Base-by-base conservation (phyloP, 2,113 vertebrate species). In the Saimiri boliviensis region DNA sequence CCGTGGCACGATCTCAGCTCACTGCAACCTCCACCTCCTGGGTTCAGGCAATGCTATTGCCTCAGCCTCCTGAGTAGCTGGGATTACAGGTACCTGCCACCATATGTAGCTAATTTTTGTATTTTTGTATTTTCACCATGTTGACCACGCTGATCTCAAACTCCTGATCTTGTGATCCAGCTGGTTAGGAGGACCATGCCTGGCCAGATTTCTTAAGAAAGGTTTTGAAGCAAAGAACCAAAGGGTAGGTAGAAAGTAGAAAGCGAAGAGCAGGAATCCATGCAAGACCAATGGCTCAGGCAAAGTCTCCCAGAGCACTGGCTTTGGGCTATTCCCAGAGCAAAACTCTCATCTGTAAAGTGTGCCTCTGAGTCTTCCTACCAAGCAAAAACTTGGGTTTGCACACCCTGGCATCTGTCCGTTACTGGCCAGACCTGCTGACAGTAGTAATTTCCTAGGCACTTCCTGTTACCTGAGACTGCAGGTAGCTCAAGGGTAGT, bases 241-340 rank as follows among this genome's bases (percentile, higher is more conserved):
- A 6, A 40, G 2, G 3, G 45, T 47, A 13, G 25, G 27, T 20
- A 66, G 37, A 35, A 56, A 35, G 3, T 82, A 20, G 32, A 56
- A 79, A 60, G 2, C 10, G 4, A n/a, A 52, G 17, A 8, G 6
- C 19, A 85, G 11, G 58, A 32, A 37, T 12, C 25, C 35, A 21
- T 52, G 74, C 27, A 32, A 60, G 19, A 92, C 13, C 21, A 9
- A 49, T 37, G 30, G 9, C 13, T 60, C 76, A 42, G 82, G 37
- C 1, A 27, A 32, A 12, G 3, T 4, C n/a, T 35, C 42, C 30
- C 5, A 25, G 68, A 47, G 3, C 30, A 16, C 1, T 56, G n/a
- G 8, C 16, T 32, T 11, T 66, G 3, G 8, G 1, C 25, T 17
- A 21, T 25, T 17, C 27, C 11, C 49, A 16, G 25, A 49, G n/a